Conservation (phyloP, 2,797 vertebrate species). For the Epinephelus awoara region DNA sequence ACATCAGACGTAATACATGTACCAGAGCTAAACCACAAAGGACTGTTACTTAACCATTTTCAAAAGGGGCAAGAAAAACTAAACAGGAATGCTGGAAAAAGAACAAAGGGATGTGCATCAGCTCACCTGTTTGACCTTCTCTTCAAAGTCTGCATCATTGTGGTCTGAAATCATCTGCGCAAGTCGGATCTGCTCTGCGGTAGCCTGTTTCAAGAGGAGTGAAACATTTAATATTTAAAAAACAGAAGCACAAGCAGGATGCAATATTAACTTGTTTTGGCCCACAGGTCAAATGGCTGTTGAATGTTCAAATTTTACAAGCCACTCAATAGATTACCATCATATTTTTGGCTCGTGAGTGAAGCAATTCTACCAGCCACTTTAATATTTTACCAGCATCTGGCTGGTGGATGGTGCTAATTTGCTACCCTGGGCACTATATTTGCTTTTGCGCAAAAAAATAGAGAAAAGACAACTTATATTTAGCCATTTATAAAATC, state of each 20-base stretch:
- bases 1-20: neutral
- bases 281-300: no score
- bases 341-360: no score
- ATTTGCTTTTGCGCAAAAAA: slow-evolving; percentile 27
- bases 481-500: neutral
- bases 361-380: no score
- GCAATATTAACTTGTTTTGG: no score
- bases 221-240: slow-evolving; percentile 18
- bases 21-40: neutral
- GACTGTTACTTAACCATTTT: neutral
- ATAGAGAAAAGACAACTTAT: neutral
- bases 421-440: neutral
- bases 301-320: no score
- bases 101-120: slow-evolving; percentile 4
- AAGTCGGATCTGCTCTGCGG: slow-evolving; percentile 99
- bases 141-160: slow-evolving; percentile 99
- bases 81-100: neutral
- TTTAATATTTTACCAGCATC: no score
- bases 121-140: slow-evolving; percentile 98
- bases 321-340: no score
- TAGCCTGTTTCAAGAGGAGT: slow-evolving; percentile 86
- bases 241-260: neutral
- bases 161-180: slow-evolving; percentile 99
- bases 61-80: neutral
- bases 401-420: no score